Conservation (phyloP, 2,113 vertebrate species). For the Enhydra lutris region DNA sequence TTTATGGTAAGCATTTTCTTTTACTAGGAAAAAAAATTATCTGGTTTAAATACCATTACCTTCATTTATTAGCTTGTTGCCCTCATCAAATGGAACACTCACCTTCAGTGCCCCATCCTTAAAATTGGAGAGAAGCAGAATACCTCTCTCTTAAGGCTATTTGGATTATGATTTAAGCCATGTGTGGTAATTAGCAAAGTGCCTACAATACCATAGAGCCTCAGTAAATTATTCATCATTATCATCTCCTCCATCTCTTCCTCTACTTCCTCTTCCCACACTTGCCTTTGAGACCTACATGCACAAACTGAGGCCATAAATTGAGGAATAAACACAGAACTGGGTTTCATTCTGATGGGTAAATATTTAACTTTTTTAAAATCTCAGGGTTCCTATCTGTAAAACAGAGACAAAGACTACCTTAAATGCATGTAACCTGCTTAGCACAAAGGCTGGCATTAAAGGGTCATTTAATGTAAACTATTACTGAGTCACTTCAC, state of each 20-base stretch:
- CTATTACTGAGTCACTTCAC: background rate
- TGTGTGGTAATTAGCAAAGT: background rate
- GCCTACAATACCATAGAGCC: background rate
- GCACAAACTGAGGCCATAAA: background rate
- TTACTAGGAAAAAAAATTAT: background rate
- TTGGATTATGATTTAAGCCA: background rate
- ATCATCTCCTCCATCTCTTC: background rate
- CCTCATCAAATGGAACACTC: background rate
- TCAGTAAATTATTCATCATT: background rate
- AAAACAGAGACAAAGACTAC: background rate
- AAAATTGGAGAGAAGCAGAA: background rate
- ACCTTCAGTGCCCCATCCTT: background rate
- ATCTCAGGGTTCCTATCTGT: background rate
- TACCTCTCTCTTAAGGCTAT: background rate
- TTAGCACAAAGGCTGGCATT: background rate
- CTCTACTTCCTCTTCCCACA: background rate
- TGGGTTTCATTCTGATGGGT: background rate
- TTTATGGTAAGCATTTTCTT: background rate
- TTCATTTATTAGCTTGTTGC: background rate
- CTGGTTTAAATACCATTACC: background rate
- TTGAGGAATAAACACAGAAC: background rate
- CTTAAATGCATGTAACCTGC: background rate
- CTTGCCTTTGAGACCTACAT: background rate
- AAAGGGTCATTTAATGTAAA: background rate
- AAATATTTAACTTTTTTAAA: background rate